These are phyloP conservation scores for Cochlearius cochlearius DNA, from an alignment of 2,113 vertebrate genomes.

Conservation along the genomic window DNA sequence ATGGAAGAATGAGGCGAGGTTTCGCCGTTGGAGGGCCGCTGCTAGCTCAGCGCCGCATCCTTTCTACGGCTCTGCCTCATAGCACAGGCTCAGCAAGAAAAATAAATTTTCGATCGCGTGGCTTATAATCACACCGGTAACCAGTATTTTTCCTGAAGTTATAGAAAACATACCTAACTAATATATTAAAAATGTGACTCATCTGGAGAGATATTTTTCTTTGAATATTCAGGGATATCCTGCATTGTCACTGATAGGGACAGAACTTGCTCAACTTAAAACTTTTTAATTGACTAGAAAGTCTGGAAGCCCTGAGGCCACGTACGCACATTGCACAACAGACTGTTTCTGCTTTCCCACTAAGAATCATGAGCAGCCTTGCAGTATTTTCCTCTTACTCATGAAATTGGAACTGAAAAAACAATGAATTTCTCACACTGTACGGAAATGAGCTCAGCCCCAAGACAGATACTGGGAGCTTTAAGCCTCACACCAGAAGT, in stretches of 20 bases:
- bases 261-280: slow-evolving; percentile 17
- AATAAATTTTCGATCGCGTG: accelerated
- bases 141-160: background rate
- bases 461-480: slow-evolving; percentile 10
- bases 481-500: slow-evolving; percentile 7
- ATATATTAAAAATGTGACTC: background rate
- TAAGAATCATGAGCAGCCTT: slow-evolving; percentile 10
- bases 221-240: background rate
- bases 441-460: slow-evolving; percentile 51
- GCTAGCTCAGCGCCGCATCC: background rate
- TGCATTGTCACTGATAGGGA: background rate
- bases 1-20: background rate
- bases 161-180: background rate
- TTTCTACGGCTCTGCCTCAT: background rate
- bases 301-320: slow-evolving; percentile 47
- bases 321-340: background rate
- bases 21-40: accelerated
- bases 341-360: background rate
- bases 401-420: slow-evolving; percentile 18
- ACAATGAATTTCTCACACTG: slow-evolving; percentile 38
- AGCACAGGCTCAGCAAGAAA: background rate
- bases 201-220: background rate
- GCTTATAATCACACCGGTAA: background rate
- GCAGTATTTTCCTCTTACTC: slow-evolving; percentile 40
- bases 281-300: slow-evolving; percentile 59